Evolutionary conservation across 2,113 vertebrate genomes (phyloP).

Genomic region (Camarhynchus parvulus): DNA sequence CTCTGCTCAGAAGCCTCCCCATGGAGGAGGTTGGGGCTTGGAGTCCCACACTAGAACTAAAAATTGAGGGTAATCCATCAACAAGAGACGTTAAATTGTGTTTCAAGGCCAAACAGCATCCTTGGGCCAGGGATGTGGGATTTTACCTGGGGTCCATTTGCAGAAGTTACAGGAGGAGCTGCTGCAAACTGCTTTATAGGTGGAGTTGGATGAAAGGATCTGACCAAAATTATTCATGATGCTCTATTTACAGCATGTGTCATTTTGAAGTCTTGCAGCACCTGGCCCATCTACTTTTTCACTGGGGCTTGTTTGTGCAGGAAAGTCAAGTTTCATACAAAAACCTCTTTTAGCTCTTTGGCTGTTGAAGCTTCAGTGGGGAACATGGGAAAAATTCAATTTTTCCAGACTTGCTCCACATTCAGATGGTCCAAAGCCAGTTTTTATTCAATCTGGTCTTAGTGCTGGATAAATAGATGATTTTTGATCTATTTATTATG

Average conservation of each 20-base stretch:
- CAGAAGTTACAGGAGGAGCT: background rate
- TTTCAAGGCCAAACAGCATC: background rate
- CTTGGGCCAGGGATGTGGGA: background rate
- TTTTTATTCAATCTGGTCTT: background rate
- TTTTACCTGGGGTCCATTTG: background rate
- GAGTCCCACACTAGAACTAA: background rate
- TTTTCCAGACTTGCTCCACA: background rate
- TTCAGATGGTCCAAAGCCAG: background rate
- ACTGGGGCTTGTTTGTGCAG: background rate
- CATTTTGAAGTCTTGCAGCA: background rate
- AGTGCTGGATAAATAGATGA: background rate
- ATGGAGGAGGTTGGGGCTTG: fast-evolving
- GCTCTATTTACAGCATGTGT: background rate
- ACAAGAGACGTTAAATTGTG: background rate
- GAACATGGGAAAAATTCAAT: background rate
- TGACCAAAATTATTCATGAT: background rate
- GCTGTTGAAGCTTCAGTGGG: background rate
- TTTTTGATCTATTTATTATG: background rate
- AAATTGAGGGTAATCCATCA: background rate
- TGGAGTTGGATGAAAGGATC: background rate
- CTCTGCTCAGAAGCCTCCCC: background rate
- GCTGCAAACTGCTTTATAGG: background rate
- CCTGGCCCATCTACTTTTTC: background rate
- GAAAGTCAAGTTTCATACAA: background rate
- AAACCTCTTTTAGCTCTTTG: background rate